phyloP scores from a whole-genome alignment of 1,140 invertebrate species.

The Drosophila biarmipes region DNA sequence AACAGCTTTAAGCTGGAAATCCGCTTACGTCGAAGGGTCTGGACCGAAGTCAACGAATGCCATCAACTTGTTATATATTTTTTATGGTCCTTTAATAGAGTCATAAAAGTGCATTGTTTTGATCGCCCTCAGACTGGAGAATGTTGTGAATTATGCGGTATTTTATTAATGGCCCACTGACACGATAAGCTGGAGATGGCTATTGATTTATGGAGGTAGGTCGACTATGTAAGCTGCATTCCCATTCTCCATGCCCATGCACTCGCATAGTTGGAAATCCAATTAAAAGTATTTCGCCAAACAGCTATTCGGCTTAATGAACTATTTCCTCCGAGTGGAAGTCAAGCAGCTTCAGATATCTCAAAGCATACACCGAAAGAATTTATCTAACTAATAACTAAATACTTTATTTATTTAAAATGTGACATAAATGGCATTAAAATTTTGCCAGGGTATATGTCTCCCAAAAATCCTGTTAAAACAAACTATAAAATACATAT shows the following conservation, averaged over 20 bases:
- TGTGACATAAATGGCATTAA: not conserved
- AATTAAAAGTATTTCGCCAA: slow-evolving; percentile 28
- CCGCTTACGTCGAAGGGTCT: slow-evolving; percentile 8
- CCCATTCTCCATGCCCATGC: not conserved
- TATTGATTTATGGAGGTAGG: slow-evolving; percentile 27
- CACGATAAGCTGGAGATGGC: not conserved
- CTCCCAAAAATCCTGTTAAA: no score
- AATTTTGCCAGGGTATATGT: no score
- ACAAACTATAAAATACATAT: no score
- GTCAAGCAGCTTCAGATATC: slow-evolving; percentile 13
- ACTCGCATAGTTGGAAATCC: slow-evolving; percentile 29
- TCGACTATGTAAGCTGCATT: not conserved
- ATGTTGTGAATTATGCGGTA: slow-evolving; percentile 22
- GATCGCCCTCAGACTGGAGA: slow-evolving; percentile 5
- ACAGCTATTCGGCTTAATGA: slow-evolving; percentile 26
- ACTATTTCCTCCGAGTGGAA: slow-evolving; percentile 8
- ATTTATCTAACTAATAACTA: not conserved
- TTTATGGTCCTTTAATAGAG: slow-evolving; percentile 40
- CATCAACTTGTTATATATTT: slow-evolving; percentile 25
- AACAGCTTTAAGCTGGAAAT: slow-evolving; percentile 37
- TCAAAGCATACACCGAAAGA: not conserved
- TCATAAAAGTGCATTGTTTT: slow-evolving; percentile 27
- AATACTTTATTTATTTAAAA: not conserved
- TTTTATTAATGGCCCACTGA: slow-evolving; percentile 16
- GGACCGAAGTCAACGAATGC: slow-evolving; percentile 2